Conservation (phyloP, 2,113 vertebrate species). For the Rhegmatorhina hoffmannsi region DNA sequence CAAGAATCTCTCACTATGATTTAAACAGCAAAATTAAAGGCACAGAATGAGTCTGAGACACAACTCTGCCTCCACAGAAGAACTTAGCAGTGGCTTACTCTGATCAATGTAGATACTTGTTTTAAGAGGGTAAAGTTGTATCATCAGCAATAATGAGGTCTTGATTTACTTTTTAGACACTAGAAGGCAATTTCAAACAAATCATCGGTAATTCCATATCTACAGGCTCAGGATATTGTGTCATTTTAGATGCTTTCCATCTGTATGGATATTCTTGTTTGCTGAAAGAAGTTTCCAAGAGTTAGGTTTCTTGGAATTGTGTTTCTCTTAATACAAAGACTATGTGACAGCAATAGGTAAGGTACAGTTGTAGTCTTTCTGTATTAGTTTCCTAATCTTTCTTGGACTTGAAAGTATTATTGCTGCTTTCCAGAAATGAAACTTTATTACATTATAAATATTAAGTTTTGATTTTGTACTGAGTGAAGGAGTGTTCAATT, state of each 20-base stretch:
- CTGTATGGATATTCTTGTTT: background rate
- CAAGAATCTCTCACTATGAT: background rate
- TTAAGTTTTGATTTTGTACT: background rate
- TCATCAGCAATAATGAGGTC: background rate
- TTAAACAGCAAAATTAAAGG: background rate
- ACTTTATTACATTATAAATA: background rate
- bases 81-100: background rate
- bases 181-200: background rate
- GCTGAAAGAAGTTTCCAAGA: background rate
- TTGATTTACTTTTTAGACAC: background rate
- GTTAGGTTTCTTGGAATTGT: background rate
- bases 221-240: background rate
- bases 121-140: background rate
- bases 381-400: background rate
- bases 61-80: background rate
- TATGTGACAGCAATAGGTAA: background rate
- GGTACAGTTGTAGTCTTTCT: background rate
- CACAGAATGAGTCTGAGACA: background rate
- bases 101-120: background rate
- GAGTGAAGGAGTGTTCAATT: background rate
- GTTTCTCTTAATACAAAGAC: background rate
- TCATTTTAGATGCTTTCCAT: background rate
- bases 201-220: background rate
- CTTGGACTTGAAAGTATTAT: background rate
- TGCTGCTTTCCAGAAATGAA: background rate